phyloP scores from a whole-genome alignment of 2,797 vertebrate species.

The Carduelis carduelis region DNA sequence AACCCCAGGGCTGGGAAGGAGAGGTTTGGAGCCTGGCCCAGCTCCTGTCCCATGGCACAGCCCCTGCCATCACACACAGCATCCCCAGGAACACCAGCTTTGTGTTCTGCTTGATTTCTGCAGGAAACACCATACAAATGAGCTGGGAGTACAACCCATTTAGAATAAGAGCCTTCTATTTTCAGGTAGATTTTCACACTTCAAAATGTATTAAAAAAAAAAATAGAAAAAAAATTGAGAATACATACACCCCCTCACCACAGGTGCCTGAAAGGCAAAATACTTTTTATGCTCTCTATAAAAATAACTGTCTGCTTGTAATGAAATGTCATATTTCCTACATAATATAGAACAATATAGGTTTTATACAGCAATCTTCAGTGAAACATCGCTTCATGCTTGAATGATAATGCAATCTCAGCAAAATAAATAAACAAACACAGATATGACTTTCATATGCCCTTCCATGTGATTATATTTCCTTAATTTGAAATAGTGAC shows the following conservation, averaged over 20 bases:
- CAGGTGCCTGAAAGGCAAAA: conserved; percentile 48
- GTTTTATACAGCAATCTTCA: conserved; percentile 61
- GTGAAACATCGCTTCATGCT: conserved; percentile 38
- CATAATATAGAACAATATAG: conserved; percentile 40
- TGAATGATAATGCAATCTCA: conserved; percentile 55
- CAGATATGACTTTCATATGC: conserved; percentile 26
- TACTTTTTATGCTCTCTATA: conserved; percentile 43
- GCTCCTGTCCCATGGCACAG: rapidly evolving
- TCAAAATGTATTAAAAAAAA: neutral
- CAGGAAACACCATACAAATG: neutral
- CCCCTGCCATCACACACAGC: rapidly evolving
- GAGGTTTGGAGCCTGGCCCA: neutral
- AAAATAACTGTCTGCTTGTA: conserved; percentile 50
- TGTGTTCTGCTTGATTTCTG: neutral
- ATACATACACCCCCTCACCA: neutral
- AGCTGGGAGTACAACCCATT: neutral
- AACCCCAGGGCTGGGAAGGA: neutral
- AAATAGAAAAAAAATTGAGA: neutral
- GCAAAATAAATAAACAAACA: conserved; percentile 46
- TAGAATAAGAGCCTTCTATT: neutral
- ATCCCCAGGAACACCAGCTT: rapidly evolving
- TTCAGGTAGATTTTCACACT: neutral
- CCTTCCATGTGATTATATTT: conserved; percentile 13
- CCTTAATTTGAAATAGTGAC: conserved; percentile 45
- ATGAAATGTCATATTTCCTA: conserved; percentile 54